phyloP scores from a whole-genome alignment of 2,797 vertebrate genomes.

The Bucorvus abyssinicus region DNA sequence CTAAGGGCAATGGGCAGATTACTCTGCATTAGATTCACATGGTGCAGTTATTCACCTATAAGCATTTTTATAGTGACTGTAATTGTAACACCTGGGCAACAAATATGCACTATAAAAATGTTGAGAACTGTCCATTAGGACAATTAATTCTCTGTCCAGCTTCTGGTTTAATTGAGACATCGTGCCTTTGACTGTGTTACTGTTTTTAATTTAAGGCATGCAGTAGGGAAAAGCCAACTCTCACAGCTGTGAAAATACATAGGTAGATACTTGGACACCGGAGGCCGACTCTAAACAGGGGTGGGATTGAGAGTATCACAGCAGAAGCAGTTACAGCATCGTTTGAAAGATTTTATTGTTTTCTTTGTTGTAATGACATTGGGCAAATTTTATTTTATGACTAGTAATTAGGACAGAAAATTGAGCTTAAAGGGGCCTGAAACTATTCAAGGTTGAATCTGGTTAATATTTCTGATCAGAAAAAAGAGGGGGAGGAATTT shows the following conservation, averaged over 20 bases:
- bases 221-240: not conserved
- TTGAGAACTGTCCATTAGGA: constrained; percentile 12
- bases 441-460: constrained; percentile 48
- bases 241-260: not conserved
- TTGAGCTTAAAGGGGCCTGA: not conserved
- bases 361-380: not conserved
- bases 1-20: constrained; percentile 37
- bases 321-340: not conserved
- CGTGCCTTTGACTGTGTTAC: not conserved
- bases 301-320: not conserved
- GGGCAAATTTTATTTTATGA: not conserved
- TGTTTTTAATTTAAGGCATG: not conserved
- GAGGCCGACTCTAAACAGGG: not conserved
- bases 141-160: constrained; percentile 29
- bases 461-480: constrained; percentile 49
- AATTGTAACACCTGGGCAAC: constrained; percentile 41
- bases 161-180: constrained; percentile 28
- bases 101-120: constrained; percentile 16
- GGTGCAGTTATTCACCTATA: constrained; percentile 8
- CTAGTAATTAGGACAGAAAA: not conserved
- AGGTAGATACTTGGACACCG: not conserved
- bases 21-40: not conserved
- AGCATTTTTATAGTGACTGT: constrained; percentile 36
- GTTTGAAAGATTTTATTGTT: not conserved
- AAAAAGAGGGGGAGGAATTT: not conserved